phyloP scores from a whole-genome alignment of 2,888 invertebrate species.

The Oscheius sp. region DNA sequence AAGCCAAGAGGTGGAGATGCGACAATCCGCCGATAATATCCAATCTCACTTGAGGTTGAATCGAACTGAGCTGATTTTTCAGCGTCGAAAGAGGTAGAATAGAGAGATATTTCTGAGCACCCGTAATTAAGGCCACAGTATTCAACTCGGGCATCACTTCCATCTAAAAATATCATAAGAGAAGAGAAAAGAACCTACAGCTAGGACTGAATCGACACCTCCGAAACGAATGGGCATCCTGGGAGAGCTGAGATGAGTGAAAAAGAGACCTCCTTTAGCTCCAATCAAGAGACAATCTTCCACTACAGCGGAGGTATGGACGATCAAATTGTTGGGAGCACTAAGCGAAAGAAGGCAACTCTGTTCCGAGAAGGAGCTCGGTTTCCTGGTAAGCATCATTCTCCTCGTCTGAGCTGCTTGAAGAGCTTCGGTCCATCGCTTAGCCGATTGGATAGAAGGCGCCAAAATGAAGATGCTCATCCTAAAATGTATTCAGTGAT shows the following conservation, averaged over 20 bases:
- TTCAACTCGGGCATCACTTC: conserved; percentile 49
- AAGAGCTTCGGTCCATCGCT: conserved; percentile 44
- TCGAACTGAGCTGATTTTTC: conserved; percentile 28
- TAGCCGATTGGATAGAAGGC: conserved; percentile 38
- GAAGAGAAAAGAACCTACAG: conserved; percentile 28
- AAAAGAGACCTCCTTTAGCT: conserved; percentile 62
- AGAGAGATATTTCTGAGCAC: conserved; percentile 33
- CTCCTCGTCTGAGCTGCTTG: conserved; percentile 42
- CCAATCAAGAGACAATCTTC: conserved; percentile 61
- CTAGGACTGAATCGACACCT: conserved; percentile 51
- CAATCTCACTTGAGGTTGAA: conserved; percentile 43
- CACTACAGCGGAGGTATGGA: conserved; percentile 40
- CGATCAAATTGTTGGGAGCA: conserved; percentile 47
- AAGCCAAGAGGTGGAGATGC: conserved; percentile 33
- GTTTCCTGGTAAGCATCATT: conserved; percentile 43
- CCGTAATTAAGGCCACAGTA: conserved; percentile 37
- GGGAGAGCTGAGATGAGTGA: conserved; percentile 48
- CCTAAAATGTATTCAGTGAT: conserved; percentile 13
- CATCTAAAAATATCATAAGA: conserved; percentile 22
- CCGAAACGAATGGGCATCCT: conserved; percentile 55
- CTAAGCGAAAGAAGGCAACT: conserved; percentile 41
- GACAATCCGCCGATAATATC: conserved; percentile 37
- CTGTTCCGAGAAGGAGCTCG: conserved; percentile 42
- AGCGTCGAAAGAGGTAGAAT: conserved; percentile 41
- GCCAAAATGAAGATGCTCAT: conserved; percentile 41